Percentiles rank a stretch among this genome's conserved stretches.
phyloP scores from a whole-genome alignment of 2,113 vertebrate genomes.

The Bucco capensis region DNA sequence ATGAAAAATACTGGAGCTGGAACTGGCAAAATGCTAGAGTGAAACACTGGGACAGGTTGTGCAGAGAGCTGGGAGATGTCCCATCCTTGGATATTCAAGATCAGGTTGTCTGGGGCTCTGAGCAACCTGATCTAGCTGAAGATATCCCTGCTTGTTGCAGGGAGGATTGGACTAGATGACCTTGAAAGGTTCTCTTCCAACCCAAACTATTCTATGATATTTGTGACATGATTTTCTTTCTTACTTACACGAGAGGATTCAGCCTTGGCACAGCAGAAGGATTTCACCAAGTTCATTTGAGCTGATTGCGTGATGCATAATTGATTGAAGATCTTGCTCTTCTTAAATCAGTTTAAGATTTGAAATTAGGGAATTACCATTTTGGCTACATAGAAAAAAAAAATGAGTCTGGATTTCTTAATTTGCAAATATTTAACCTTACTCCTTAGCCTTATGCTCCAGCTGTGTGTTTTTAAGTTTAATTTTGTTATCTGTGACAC shows the following conservation, averaged over 20 bases:
- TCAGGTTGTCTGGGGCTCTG: not conserved
- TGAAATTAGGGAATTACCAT: not conserved
- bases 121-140: not conserved
- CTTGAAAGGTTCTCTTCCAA: not conserved
- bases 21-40: not conserved
- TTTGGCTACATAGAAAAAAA: not conserved
- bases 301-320: not conserved
- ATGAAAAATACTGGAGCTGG: not conserved
- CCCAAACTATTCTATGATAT: not conserved
- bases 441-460: conserved; percentile 7
- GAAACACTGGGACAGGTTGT: not conserved
- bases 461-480: not conserved
- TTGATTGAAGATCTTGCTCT: not conserved
- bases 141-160: not conserved
- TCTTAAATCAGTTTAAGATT: not conserved
- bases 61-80: not conserved
- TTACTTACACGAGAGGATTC: not conserved
- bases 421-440: not conserved
- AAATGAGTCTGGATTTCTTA: not conserved
- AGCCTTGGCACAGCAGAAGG: not conserved
- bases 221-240: not conserved
- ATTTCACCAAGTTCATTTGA: not conserved
- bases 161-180: not conserved
- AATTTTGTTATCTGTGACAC: not conserved
- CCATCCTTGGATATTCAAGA: not conserved